These are phyloP conservation scores for Alectura lathami DNA, from an alignment of 2,113 vertebrate genomes.

Conservation along the genomic window DNA sequence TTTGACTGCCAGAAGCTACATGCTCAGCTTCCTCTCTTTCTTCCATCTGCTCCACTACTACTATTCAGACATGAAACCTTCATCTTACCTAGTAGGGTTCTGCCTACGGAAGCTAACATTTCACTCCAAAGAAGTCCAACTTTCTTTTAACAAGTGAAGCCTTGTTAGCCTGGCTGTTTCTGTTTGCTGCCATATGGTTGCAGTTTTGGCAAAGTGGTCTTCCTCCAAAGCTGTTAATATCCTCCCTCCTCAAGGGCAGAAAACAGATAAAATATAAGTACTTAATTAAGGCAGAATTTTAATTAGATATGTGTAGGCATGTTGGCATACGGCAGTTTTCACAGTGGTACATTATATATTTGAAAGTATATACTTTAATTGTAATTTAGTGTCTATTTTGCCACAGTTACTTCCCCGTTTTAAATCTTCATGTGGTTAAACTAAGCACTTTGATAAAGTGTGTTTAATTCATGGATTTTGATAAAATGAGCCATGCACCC, in stretches of 20 bases:
- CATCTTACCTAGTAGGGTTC: not conserved
- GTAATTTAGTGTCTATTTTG: not conserved
- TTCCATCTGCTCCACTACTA: not conserved
- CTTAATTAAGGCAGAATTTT: slow-evolving; percentile 70
- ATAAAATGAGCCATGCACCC: not conserved
- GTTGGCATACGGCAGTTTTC: slow-evolving; percentile 40
- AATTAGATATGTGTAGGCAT: slow-evolving; percentile 62
- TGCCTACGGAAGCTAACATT: not conserved
- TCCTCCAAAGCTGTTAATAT: slow-evolving; percentile 57
- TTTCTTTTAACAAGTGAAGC: slow-evolving; percentile 15
- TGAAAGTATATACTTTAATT: slow-evolving; percentile 17
- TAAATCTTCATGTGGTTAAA: not conserved
- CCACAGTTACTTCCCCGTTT: not conserved
- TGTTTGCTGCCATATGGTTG: slow-evolving; percentile 55
- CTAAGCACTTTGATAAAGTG: not conserved
- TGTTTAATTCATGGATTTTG: not conserved
- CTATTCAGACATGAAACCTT: not conserved
- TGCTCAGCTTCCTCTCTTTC: not conserved
- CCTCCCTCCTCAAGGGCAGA: slow-evolving; percentile 55
- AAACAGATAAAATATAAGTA: slow-evolving; percentile 58
- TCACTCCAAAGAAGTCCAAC: not conserved
- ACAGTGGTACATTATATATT: slow-evolving; percentile 9
- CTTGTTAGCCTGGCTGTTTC: not conserved
- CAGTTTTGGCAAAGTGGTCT: slow-evolving; percentile 61
- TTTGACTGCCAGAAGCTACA: not conserved